These are phyloP conservation scores for Echinarachnius parma DNA, from an alignment of 53 echinoderm and acorn worm genomes.

Conservation along the genomic window DNA sequence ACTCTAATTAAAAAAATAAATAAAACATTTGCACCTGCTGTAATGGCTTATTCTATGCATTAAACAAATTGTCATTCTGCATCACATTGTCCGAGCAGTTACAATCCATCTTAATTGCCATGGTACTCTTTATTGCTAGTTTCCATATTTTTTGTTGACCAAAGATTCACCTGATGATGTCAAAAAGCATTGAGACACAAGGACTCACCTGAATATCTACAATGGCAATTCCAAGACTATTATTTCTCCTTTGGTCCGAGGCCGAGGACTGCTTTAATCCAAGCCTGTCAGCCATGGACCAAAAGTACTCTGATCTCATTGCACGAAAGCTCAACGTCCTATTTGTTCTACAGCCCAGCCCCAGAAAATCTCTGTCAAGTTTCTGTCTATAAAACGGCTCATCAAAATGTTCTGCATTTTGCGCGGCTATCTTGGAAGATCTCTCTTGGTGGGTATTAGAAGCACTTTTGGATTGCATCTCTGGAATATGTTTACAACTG, in stretches of 20 bases:
- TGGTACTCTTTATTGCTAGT: no score
- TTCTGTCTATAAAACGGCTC: not conserved
- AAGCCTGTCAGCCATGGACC: conserved; percentile 64
- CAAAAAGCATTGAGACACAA: not conserved
- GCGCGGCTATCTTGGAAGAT: conserved; percentile 20
- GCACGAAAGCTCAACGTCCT: conserved; percentile 82
- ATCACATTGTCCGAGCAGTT: no score
- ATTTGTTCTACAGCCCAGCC: conserved; percentile 81
- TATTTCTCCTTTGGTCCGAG: not conserved
- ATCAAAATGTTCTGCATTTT: conserved; percentile 4
- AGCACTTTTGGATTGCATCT: conserved; percentile 10
- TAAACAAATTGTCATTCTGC: no score
- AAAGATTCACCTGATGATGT: not conserved
- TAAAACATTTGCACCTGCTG: no score
- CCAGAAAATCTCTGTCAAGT: conserved; percentile 28
- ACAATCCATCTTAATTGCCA: no score
- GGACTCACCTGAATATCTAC: conserved; percentile 76
- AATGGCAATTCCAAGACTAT: conserved; percentile 52
- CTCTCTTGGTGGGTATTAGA: conserved; percentile 6
- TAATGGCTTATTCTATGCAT: no score
- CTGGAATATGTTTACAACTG: not conserved
- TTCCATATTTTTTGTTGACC: no score
- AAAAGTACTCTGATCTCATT: conserved; percentile 74
- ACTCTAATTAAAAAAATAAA: no score
- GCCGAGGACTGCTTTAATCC: conserved; percentile 32